Evolutionary conservation across 2,113 vertebrate genomes (phyloP).

Genomic region (Larimichthys polyactis): DNA sequence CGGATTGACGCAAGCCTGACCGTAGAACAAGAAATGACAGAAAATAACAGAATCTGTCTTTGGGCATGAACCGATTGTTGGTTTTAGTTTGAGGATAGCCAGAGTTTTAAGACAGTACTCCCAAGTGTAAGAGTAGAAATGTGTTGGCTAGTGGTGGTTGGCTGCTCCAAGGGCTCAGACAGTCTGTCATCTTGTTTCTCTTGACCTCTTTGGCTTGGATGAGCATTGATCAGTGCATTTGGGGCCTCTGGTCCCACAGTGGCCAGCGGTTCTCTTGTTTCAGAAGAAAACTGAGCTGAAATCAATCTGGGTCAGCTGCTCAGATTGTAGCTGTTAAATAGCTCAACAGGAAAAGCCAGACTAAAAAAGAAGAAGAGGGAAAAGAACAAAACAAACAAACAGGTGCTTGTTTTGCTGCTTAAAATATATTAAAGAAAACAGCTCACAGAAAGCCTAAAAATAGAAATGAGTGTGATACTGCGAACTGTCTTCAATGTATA

Average conservation of each 20-base stretch:
- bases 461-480: too few species aligned
- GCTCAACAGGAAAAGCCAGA: neutral
- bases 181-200: neutral
- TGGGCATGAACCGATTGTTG: neutral
- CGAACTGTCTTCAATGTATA: too few species aligned
- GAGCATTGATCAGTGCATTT: conserved; percentile 2
- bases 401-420: too few species aligned
- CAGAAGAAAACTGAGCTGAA: conserved; percentile 13
- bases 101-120: too few species aligned
- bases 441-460: too few species aligned
- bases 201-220: neutral
- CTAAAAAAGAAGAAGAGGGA: too few species aligned
- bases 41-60: too few species aligned
- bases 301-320: conserved; percentile 22
- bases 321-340: neutral
- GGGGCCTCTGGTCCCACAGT: conserved; percentile 1
- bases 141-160: neutral
- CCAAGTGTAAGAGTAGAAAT: neutral
- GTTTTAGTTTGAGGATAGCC: neutral
- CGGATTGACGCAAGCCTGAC: neutral
- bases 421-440: too few species aligned
- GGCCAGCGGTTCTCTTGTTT: neutral
- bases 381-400: too few species aligned
- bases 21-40: too few species aligned
- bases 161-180: neutral